A percentile compares a stretch with the other conserved stretches of the same genome.
Evolutionary conservation across 1,140 invertebrate genomes (phyloP).

Genomic region (Apis cerana): DNA sequence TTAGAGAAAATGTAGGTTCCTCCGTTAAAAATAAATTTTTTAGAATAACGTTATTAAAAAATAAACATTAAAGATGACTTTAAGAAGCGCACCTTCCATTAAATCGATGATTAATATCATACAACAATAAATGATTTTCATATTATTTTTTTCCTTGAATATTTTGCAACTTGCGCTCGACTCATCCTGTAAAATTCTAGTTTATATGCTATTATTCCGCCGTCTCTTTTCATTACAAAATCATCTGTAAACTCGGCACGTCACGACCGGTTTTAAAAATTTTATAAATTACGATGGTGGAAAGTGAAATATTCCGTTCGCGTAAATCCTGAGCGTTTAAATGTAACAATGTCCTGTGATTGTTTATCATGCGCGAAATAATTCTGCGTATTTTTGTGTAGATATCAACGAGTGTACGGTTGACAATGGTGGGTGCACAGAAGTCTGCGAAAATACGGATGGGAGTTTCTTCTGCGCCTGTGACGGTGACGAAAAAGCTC

Average conservation of each 20-base stretch:
- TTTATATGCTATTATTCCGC: too few species aligned
- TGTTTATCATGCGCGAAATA: neutral
- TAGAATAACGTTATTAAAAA: too few species aligned
- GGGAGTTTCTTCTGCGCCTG: constrained; percentile 84
- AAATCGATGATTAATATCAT: neutral
- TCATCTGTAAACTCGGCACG: neutral
- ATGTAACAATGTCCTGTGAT: too few species aligned
- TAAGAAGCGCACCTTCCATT: neutral
- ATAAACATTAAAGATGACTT: neutral
- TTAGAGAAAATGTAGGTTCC: too few species aligned
- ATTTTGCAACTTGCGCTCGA: too few species aligned
- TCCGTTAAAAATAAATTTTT: too few species aligned
- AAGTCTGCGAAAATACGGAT: constrained; percentile 85
- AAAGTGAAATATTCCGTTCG: neutral
- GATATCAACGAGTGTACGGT: constrained; percentile 87
- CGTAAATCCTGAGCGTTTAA: neutral
- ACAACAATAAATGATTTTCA: neutral
- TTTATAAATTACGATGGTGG: constrained; percentile 9
- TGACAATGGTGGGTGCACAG: constrained; percentile 86
- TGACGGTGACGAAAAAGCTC: constrained; percentile 77
- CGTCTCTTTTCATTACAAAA: neutral
- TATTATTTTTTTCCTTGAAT: neutral
- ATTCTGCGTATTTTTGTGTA: constrained; percentile 48
- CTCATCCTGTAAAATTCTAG: too few species aligned
- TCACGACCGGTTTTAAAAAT: neutral